A percentile compares a stretch with the other conserved stretches of the same genome.
These are phyloP conservation scores for Onthophagus sagittarius DNA, from an alignment of 2,888 invertebrate genomes.

Conservation along the genomic window DNA sequence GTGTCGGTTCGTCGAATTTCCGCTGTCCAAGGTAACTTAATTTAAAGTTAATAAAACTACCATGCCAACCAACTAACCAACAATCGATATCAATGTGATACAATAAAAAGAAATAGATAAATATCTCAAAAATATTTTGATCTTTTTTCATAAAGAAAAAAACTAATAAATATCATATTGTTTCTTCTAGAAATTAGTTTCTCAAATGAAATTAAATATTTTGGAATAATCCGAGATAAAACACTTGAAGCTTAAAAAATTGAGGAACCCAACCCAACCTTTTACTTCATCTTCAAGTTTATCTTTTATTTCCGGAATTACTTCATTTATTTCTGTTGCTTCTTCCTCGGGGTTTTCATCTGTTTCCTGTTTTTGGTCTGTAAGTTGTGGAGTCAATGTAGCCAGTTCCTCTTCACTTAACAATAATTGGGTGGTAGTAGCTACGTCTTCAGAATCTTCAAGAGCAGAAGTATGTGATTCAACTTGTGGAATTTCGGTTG, in stretches of 20 bases:
- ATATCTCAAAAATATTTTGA: neutral
- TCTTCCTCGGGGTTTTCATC: neutral
- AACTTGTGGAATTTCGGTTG: slow-evolving; percentile 11
- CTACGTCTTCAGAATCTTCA: slow-evolving; percentile 6
- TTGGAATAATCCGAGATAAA: too few relatives aligned
- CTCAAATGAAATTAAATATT: too few relatives aligned
- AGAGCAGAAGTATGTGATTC: slow-evolving; percentile 14
- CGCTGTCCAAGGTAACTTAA: neutral
- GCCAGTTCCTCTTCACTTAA: neutral
- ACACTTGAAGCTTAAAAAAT: too few relatives aligned
- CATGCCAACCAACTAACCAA: neutral
- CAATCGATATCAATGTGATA: neutral
- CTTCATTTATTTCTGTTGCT: neutral
- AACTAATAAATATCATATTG: too few relatives aligned
- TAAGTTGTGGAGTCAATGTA: slow-evolving; percentile 3
- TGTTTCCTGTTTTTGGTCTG: slow-evolving; percentile 19
- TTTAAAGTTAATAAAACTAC: neutral
- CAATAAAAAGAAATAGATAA: neutral
- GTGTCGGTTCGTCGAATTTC: neutral
- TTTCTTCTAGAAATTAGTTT: too few relatives aligned
- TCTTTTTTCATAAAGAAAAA: too few relatives aligned
- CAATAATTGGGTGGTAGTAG: neutral
- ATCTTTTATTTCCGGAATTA: neutral
- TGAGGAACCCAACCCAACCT: too few relatives aligned
- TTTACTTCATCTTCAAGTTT: slow-evolving; percentile 1